Evolutionary conservation across 2,797 vertebrate species (phyloP).

Genomic region (Helostoma temminkii): DNA sequence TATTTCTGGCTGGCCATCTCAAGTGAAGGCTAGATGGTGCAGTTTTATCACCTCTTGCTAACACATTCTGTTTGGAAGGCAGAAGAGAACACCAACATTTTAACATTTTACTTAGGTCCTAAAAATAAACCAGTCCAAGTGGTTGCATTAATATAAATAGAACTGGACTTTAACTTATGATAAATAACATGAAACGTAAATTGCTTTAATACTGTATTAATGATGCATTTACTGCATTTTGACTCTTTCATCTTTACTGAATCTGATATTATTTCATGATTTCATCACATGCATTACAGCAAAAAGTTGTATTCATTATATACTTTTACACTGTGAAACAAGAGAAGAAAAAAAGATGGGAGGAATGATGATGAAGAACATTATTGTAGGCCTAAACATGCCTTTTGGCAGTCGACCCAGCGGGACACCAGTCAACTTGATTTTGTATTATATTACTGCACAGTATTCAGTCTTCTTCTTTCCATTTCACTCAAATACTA

Average conservation of each 20-base stretch:
- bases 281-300: neutral
- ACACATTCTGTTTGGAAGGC: constrained; percentile 56
- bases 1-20: constrained; percentile 73
- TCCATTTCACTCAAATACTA: neutral
- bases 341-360: neutral
- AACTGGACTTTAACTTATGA: neutral
- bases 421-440: neutral
- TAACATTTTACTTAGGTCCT: constrained; percentile 24
- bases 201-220: neutral
- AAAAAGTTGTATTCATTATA: neutral
- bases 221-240: neutral
- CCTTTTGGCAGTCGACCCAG: constrained; percentile 5
- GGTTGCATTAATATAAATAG: neutral
- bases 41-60: constrained; percentile 68
- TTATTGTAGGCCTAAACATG: neutral
- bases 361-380: neutral
- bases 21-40: constrained; percentile 64
- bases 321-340: neutral
- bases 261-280: neutral
- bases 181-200: neutral
- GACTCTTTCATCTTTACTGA: neutral
- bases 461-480: neutral
- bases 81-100: constrained; percentile 28
- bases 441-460: constrained; percentile 5
- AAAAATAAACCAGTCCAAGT: constrained; percentile 13